phyloP scores from a whole-genome alignment of 2,888 invertebrate genomes.

The Drosophila kanekoi region DNA sequence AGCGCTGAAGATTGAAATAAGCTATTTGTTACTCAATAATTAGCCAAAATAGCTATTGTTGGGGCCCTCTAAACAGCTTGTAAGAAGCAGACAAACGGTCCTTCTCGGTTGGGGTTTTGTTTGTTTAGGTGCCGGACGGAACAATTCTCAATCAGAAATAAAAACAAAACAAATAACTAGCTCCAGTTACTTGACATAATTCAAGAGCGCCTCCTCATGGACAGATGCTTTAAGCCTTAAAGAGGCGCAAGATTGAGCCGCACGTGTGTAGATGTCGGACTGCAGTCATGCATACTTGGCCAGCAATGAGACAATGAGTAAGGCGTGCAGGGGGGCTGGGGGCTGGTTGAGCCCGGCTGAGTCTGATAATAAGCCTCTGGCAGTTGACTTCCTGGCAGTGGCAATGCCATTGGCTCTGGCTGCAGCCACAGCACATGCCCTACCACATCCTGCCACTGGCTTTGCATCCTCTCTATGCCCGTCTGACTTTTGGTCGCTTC shows the following conservation, averaged over 20 bases:
- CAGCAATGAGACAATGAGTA: conserved; percentile 31
- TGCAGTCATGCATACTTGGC: conserved; percentile 42
- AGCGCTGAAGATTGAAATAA: conserved; percentile 11
- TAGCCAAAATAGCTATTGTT: conserved; percentile 42
- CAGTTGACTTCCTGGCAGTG: conserved; percentile 29
- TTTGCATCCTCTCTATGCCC: conserved; percentile 57
- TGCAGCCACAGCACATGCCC: conserved; percentile 32
- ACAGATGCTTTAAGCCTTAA: conserved; percentile 21
- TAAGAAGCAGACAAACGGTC: not conserved
- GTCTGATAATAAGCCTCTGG: conserved; percentile 46
- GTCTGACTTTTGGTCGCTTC: conserved; percentile 59
- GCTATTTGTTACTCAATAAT: conserved; percentile 45
- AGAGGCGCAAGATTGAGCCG: conserved; percentile 11
- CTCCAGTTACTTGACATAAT: conserved; percentile 13
- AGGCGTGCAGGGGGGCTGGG: not conserved
- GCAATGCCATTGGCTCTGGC: conserved; percentile 14
- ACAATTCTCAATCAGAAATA: conserved; percentile 43
- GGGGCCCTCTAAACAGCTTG: conserved; percentile 13
- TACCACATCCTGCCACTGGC: conserved; percentile 57
- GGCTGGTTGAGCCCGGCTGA: not conserved
- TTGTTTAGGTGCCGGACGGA: conserved; percentile 60
- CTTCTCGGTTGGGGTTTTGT: conserved; percentile 24
- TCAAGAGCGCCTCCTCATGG: conserved; percentile 4
- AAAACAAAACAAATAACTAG: conserved; percentile 5
- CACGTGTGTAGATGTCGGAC: conserved; percentile 26